These are phyloP conservation scores for Cloeon dipterum DNA, from an alignment of 2,888 invertebrate genomes.

Conservation along the genomic window DNA sequence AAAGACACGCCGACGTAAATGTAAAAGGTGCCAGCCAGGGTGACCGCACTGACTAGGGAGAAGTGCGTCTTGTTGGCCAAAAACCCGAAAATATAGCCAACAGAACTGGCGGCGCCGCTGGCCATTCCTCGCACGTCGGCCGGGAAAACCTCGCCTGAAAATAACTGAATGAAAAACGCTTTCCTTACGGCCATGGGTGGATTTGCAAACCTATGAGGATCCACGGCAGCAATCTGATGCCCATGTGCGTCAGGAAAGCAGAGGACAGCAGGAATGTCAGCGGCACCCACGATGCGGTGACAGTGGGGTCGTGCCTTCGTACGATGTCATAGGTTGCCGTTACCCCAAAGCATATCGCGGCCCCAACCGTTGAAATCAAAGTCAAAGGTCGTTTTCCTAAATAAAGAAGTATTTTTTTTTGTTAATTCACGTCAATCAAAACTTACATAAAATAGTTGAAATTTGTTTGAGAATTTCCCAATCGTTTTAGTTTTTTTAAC, in stretches of 20 bases:
- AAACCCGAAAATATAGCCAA: slow-evolving; percentile 54
- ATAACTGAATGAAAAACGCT: neutral
- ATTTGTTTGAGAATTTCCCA: too few species aligned
- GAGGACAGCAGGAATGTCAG: slow-evolving; percentile 35
- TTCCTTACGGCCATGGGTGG: too few species aligned
- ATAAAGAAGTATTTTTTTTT: too few species aligned
- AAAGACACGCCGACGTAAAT: slow-evolving; percentile 39
- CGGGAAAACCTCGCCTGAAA: neutral
- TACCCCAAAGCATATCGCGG: slow-evolving; percentile 35
- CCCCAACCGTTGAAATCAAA: slow-evolving; percentile 40
- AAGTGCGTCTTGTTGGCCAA: slow-evolving; percentile 45
- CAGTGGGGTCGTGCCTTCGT: slow-evolving; percentile 9
- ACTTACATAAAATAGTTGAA: too few species aligned
- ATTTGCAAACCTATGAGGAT: slow-evolving; percentile 45
- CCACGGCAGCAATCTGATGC: slow-evolving; percentile 54
- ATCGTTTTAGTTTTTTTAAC: too few species aligned
- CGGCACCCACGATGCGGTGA: slow-evolving; percentile 34
- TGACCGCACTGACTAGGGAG: slow-evolving; percentile 19
- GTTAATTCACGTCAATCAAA: too few species aligned
- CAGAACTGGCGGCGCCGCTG: slow-evolving; percentile 45
- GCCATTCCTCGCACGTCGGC: slow-evolving; percentile 40
- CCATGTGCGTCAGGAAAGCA: slow-evolving; percentile 43
- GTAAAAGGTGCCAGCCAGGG: slow-evolving; percentile 47
- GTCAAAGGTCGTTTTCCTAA: slow-evolving; percentile 22
- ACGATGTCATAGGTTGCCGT: slow-evolving; percentile 28